phyloP scores from a whole-genome alignment of 2,797 vertebrate genomes.

The Melanogrammus aeglefinus region DNA sequence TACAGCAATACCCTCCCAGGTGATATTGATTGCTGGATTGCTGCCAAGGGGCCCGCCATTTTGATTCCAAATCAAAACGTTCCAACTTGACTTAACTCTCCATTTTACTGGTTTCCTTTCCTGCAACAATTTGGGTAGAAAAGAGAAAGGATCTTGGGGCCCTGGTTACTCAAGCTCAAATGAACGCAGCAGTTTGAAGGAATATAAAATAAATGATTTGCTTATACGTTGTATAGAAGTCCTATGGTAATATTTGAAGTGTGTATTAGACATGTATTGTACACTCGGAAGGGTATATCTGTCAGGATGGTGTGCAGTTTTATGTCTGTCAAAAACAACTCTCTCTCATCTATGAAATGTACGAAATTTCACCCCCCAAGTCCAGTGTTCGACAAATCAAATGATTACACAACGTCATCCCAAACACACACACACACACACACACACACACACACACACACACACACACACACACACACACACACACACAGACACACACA shows the following conservation, averaged over 20 bases:
- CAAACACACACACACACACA: conserved; percentile 56
- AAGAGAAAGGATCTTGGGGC: conserved; percentile 24
- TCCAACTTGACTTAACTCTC: background rate
- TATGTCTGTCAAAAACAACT: conserved; percentile 68
- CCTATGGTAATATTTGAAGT: conserved; percentile 3
- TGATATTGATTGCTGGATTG: conserved; percentile 50
- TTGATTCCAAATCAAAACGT: conserved; percentile 5
- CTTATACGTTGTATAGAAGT: background rate
- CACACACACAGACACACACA: too few relatives aligned
- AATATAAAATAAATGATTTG: conserved; percentile 43
- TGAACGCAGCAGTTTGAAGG: conserved; percentile 26
- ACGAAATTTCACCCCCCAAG: conserved; percentile 88
- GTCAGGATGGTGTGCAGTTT: conserved; percentile 69
- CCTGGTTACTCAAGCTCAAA: background rate
- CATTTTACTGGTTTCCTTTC: conserved; percentile 31
- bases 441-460: background rate
- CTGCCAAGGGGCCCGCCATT: conserved; percentile 53
- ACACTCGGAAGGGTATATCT: conserved; percentile 49
- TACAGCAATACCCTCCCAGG: conserved; percentile 54
- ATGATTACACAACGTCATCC: conserved; percentile 85
- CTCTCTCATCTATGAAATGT: conserved; percentile 74
- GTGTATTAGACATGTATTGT: conserved; percentile 13
- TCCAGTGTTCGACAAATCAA: conserved; percentile 99
- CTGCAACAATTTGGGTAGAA: conserved; percentile 24
- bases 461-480: too few relatives aligned